phyloP scores from a whole-genome alignment of 2,113 vertebrate species.

The Brachionichthys hirsutus region DNA sequence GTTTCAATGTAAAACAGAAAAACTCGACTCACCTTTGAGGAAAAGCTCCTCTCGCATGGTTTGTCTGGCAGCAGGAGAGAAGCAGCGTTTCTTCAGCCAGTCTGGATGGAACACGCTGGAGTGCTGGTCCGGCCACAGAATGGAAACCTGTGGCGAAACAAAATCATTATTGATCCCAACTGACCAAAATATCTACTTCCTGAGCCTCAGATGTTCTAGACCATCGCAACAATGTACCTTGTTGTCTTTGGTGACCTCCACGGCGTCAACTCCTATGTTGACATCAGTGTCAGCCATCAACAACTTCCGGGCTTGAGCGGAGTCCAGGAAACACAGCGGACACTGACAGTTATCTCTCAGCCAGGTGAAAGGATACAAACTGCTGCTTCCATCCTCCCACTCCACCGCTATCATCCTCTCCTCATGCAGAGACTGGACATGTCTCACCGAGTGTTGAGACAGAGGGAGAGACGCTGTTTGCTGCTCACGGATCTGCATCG shows the following conservation, averaged over 20 bases:
- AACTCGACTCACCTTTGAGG: constrained; percentile 81
- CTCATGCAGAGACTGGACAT: constrained; percentile 70
- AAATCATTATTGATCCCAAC: background rate
- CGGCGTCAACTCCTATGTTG: constrained; percentile 74
- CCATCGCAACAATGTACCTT: constrained; percentile 78
- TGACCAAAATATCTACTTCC: background rate
- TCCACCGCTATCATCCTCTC: constrained; percentile 79
- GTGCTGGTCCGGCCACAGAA: constrained; percentile 89
- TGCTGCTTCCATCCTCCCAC: constrained; percentile 85
- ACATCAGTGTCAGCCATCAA: constrained; percentile 83
- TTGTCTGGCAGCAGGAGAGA: constrained; percentile 85
- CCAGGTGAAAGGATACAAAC: constrained; percentile 89
- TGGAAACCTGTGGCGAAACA: constrained; percentile 77
- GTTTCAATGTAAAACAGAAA: background rate
- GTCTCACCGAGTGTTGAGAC: constrained; percentile 59
- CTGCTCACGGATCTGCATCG: constrained; percentile 27
- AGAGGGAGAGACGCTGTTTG: constrained; percentile 45
- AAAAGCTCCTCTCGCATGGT: constrained; percentile 83
- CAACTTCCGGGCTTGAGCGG: constrained; percentile 83
- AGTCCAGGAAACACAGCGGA: constrained; percentile 82
- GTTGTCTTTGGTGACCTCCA: constrained; percentile 72
- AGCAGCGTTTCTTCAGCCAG: constrained; percentile 91
- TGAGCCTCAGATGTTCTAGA: background rate
- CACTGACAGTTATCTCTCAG: constrained; percentile 95
- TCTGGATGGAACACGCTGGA: constrained; percentile 86